Evolutionary conservation across 2,888 invertebrate genomes (phyloP), one percentile per base, ranked within the genome.

Genomic region (Colostygia pectinataria): DNA sequence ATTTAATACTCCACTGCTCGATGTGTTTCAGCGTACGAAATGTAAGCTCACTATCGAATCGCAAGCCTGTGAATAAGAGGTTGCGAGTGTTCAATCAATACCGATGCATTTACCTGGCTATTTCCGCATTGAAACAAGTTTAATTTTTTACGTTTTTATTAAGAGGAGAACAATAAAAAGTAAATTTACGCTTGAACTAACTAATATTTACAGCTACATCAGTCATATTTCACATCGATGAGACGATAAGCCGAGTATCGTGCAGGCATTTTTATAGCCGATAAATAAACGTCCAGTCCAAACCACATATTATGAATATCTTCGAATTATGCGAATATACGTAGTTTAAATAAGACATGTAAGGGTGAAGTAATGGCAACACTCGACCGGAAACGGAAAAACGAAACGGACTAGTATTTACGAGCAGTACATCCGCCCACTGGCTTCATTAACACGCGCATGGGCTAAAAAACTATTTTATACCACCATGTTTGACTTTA

Each of bases 381-480:
- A 75, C 73, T 73, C 73, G 77, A 66, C 77, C 80, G 87, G 87
- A 86, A 87, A 73, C 83, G 86, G 86, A 82, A 85, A 86, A 85
- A 83, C 87, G 83, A 83, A 87, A 80, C 83, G 82, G 81, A 78
- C 80, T 77, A 78, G 83, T 87, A 89, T 89, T 88, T 89, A 89
- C 87, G 87, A 85, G 74, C 80, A 64, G 73, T 60, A 81, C 83
- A 78, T 86, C 88, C 88, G 86, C 77, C 73, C 74, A 70, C 74
- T 74, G 75, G 78, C 77, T 76, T 80, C 77, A 80, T 81, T 82
- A 80, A 68, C 71, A 76, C 75, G 73, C 75, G 73, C 61, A 61
- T 65, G 60, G 67, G 74, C 73, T n/a, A 73, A 74, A 71, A 66
- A 61, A 63, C 64, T 56, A 65, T 59, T 58, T 66, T 65, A 60